Evolutionary conservation across 2,113 vertebrate genomes (phyloP).

Genomic region (Centropristis striata): DNA sequence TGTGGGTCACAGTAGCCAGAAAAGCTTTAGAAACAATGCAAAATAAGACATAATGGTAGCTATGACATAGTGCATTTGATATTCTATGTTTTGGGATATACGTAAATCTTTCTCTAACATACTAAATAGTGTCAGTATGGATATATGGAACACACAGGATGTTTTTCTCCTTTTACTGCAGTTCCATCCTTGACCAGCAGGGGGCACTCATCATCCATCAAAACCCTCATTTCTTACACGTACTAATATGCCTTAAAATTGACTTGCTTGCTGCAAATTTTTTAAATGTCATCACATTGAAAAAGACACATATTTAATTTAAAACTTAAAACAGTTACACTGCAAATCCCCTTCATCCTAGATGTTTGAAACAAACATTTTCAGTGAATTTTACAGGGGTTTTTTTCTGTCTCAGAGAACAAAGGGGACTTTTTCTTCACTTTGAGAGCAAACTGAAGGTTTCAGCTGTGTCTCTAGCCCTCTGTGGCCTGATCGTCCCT

Average conservation of each 20-base stretch:
- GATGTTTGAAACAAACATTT: neutral
- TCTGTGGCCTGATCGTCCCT: neutral
- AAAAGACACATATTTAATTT: neutral
- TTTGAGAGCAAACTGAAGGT: conserved; percentile 14
- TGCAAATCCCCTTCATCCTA: neutral
- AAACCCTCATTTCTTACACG: neutral
- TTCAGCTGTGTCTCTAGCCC: neutral
- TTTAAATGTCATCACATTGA: neutral
- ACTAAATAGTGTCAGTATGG: neutral
- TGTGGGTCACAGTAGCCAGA: no score
- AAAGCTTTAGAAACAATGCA: no score
- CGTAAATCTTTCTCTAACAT: no score
- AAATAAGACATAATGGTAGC: no score
- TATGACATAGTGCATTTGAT: no score
- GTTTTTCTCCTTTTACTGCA: conserved; percentile 14
- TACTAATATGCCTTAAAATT: neutral
- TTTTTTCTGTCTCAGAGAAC: neutral
- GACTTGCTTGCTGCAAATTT: neutral
- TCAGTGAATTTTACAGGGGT: neutral
- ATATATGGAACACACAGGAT: neutral
- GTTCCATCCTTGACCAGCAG: conserved; percentile 46
- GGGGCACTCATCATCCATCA: conserved; percentile 63
- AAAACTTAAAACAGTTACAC: neutral
- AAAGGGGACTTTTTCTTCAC: neutral
- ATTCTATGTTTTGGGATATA: no score